Conservation (phyloP, 2,797 vertebrate genomes). For the Manis pentadactyla region DNA sequence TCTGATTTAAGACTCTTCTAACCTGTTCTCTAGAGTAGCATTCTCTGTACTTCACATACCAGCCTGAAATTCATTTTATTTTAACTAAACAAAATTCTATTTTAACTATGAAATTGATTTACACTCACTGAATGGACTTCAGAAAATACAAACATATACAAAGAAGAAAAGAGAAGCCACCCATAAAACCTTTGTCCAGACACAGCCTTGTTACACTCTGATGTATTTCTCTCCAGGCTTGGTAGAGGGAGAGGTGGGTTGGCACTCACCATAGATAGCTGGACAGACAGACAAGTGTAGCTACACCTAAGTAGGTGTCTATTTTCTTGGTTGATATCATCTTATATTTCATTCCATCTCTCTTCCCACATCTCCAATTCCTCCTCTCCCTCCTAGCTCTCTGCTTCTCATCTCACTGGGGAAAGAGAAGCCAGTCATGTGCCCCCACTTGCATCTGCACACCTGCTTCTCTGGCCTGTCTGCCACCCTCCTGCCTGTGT, state of each 20-base stretch:
- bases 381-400: background rate
- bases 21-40: background rate
- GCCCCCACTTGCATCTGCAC: no score
- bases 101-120: background rate
- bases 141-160: background rate
- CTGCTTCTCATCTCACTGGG: background rate
- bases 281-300: background rate
- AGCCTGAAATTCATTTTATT: background rate
- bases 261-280: background rate
- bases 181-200: background rate
- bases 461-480: background rate
- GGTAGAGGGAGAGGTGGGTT: background rate
- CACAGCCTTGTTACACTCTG: background rate
- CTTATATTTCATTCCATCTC: background rate
- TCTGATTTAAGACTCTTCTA: background rate
- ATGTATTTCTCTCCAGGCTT: background rate
- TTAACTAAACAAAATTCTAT: background rate
- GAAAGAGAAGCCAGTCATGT: background rate
- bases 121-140: background rate
- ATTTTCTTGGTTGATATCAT: background rate
- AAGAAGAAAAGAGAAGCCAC: background rate
- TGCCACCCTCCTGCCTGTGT: background rate
- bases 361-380: background rate
- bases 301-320: background rate
- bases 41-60: background rate